phyloP scores from a whole-genome alignment of 2,113 vertebrate genomes.

The Tragelaphus buxtoni region DNA sequence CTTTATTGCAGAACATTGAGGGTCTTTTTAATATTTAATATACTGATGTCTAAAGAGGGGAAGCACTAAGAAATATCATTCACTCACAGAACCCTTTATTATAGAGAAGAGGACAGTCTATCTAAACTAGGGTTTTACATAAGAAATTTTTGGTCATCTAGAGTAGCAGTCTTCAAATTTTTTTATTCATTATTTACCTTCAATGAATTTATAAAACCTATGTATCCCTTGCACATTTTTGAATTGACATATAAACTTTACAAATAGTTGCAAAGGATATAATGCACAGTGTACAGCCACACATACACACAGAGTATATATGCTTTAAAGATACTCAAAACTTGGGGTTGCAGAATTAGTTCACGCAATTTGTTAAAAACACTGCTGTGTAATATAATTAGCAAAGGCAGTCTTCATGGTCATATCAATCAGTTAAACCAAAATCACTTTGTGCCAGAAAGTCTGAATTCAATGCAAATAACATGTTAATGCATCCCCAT shows the following conservation, averaged over 20 bases:
- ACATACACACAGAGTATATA: neutral
- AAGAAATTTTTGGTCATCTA: conserved; percentile 25
- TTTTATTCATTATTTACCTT: neutral
- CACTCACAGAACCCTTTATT: neutral
- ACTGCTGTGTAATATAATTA: neutral
- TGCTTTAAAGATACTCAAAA: conserved; percentile 18
- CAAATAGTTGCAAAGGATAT: conserved; percentile 10
- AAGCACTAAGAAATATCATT: neutral
- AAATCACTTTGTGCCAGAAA: neutral
- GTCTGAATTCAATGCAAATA: neutral
- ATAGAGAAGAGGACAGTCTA: neutral
- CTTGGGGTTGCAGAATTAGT: neutral
- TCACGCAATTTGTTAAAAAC: conserved; percentile 2
- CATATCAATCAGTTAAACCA: neutral
- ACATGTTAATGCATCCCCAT: neutral
- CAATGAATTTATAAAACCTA: neutral
- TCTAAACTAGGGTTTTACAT: neutral
- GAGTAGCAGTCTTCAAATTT: neutral
- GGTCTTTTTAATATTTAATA: neutral
- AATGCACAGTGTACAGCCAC: neutral
- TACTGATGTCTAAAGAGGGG: neutral
- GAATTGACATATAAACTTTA: neutral
- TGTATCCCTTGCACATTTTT: neutral
- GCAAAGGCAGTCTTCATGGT: neutral
- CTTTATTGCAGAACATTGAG: neutral